Evolutionary conservation across 2,888 invertebrate species (phyloP).

Genomic region (Mechanitis messenoides): DNA sequence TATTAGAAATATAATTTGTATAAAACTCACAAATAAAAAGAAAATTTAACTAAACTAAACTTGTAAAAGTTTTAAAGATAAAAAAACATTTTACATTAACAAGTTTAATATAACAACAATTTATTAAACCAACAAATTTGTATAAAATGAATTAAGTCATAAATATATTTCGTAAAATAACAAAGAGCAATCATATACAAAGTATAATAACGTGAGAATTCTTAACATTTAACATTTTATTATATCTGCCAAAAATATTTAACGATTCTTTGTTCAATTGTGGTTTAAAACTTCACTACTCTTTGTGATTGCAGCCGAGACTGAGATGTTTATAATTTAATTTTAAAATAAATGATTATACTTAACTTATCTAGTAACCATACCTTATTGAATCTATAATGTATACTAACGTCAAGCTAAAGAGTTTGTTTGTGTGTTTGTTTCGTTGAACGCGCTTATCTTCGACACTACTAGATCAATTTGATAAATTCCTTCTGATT

Average conservation of each 20-base stretch:
- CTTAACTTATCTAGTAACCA: not conserved
- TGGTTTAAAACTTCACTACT: slow-evolving; percentile 13
- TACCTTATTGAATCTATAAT: too few relatives aligned
- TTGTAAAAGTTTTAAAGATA: too few relatives aligned
- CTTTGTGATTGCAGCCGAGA: slow-evolving; percentile 15
- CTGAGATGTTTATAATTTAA: not conserved
- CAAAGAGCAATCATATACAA: slow-evolving; percentile 22
- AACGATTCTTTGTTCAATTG: slow-evolving; percentile 24
- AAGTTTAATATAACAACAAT: too few relatives aligned
- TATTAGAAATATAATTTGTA: too few relatives aligned
- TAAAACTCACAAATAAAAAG: too few relatives aligned
- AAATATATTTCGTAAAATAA: not conserved
- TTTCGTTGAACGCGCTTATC: too few relatives aligned
- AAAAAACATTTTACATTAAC: too few relatives aligned
- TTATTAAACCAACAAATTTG: not conserved
- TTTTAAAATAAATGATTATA: not conserved
- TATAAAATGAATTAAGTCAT: not conserved
- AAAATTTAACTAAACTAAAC: too few relatives aligned
- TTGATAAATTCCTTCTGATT: too few relatives aligned
- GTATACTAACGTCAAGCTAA: too few relatives aligned
- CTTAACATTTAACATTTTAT: slow-evolving; percentile 25
- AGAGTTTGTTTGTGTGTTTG: too few relatives aligned
- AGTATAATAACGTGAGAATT: slow-evolving; percentile 18
- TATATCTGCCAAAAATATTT: slow-evolving; percentile 28
- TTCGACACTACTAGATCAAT: too few relatives aligned